Conservation (phyloP, 2,113 vertebrate species). For the Corapipo altera region DNA sequence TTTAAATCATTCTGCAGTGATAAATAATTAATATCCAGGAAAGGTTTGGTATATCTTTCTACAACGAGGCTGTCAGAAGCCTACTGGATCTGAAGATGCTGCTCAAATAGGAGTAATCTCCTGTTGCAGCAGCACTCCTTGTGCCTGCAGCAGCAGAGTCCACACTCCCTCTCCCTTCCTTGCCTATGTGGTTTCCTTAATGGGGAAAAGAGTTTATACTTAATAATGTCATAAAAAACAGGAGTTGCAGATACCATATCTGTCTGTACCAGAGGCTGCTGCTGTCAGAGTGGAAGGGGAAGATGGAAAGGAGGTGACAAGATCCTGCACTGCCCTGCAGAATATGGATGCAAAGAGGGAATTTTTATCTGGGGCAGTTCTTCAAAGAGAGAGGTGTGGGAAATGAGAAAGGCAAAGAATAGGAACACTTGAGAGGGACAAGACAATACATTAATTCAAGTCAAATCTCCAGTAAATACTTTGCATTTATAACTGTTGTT, state of each 20-base stretch:
- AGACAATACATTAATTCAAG: background rate
- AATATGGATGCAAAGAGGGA: background rate
- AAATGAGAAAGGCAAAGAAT: background rate
- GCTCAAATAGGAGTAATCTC: background rate
- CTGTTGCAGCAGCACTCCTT: background rate
- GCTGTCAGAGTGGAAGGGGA: background rate
- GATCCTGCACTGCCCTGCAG: background rate
- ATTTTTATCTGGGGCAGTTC: background rate
- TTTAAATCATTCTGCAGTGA: background rate
- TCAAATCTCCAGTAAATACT: background rate
- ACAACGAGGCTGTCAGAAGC: background rate
- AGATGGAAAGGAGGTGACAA: accelerated
- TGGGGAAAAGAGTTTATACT: background rate
- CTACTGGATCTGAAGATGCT: background rate
- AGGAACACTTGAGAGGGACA: background rate
- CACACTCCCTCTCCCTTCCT: background rate
- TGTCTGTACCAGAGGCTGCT: background rate
- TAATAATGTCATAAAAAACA: background rate
- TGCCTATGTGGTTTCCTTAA: background rate
- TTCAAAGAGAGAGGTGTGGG: background rate
- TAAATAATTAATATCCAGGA: constrained; percentile 10
- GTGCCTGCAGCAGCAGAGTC: background rate
- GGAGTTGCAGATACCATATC: background rate
- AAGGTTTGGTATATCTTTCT: background rate
- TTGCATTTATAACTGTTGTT: background rate